Conservation (phyloP, 2,797 vertebrate species). For the Halcyon badia region DNA sequence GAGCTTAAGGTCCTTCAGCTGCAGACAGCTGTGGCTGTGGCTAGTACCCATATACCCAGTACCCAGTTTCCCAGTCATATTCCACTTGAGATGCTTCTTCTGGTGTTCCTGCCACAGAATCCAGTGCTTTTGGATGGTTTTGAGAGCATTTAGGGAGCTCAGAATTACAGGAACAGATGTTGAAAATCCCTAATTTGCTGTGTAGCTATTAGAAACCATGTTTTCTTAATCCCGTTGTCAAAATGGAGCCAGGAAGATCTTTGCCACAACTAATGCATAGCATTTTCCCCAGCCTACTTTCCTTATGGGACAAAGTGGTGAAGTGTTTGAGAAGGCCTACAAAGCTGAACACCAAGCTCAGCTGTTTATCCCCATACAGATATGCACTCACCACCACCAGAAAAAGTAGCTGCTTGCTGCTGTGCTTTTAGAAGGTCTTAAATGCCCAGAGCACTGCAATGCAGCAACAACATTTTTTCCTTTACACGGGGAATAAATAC, state of each 20-base stretch:
- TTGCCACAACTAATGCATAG: not conserved
- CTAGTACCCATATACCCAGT: not conserved
- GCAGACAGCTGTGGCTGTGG: not conserved
- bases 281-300: not conserved
- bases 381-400: not conserved
- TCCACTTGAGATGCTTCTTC: not conserved
- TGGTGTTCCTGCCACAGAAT: not conserved
- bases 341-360: not conserved
- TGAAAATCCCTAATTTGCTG: not conserved
- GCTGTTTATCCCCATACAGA: not conserved
- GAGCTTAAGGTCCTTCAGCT: not conserved
- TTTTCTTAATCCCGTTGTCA: not conserved
- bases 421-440: not conserved
- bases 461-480: not conserved
- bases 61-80: not conserved
- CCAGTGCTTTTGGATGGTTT: not conserved
- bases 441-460: not conserved
- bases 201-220: conserved; percentile 6
- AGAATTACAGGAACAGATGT: conserved; percentile 46
- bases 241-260: conserved; percentile 18
- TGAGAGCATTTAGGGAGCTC: not conserved
- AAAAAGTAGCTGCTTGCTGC: not conserved
- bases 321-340: conserved; percentile 3
- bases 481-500: not conserved
- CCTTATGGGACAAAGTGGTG: not conserved